phyloP scores from a whole-genome alignment of 2,113 vertebrate species.

The Trichomycterus rosablanca region DNA sequence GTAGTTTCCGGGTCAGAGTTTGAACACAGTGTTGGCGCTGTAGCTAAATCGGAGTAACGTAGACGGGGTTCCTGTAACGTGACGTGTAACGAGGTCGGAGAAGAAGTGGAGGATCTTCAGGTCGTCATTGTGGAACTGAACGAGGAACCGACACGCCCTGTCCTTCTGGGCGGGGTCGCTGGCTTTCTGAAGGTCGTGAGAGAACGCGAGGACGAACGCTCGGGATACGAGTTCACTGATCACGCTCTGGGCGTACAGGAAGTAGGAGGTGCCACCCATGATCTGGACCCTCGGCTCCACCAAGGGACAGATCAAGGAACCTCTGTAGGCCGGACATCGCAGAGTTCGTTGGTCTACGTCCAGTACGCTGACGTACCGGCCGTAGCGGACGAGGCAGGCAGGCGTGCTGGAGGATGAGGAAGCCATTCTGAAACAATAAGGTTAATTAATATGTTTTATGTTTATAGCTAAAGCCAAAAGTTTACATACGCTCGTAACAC shows the following conservation, averaged over 20 bases:
- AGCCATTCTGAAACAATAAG: slow-evolving; percentile 53
- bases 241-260: slow-evolving; percentile 80
- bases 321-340: slow-evolving; percentile 79
- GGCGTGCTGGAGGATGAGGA: slow-evolving; percentile 58
- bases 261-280: slow-evolving; percentile 83
- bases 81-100: slow-evolving; percentile 60
- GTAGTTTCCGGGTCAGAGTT: slow-evolving; percentile 16
- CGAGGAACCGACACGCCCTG: slow-evolving; percentile 15
- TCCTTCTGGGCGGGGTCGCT: slow-evolving; percentile 41
- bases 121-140: slow-evolving; percentile 8
- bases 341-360: slow-evolving; percentile 88
- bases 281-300: slow-evolving; percentile 76
- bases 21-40: slow-evolving; percentile 41
- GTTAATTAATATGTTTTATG: not conserved
- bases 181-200: slow-evolving; percentile 63
- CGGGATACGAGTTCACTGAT: slow-evolving; percentile 78
- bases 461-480: not conserved
- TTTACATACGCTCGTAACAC: no score
- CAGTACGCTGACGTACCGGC: slow-evolving; percentile 83
- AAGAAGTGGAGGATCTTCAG: slow-evolving; percentile 46
- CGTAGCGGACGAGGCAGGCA: slow-evolving; percentile 77
- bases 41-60: slow-evolving; percentile 53
- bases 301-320: slow-evolving; percentile 72
- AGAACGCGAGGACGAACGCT: slow-evolving; percentile 83
- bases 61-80: slow-evolving; percentile 41